Evolutionary conservation across 2,797 vertebrate genomes (phyloP), one percentile per base, ranked within the genome.

Genomic region (Takifugu rubripes): DNA sequence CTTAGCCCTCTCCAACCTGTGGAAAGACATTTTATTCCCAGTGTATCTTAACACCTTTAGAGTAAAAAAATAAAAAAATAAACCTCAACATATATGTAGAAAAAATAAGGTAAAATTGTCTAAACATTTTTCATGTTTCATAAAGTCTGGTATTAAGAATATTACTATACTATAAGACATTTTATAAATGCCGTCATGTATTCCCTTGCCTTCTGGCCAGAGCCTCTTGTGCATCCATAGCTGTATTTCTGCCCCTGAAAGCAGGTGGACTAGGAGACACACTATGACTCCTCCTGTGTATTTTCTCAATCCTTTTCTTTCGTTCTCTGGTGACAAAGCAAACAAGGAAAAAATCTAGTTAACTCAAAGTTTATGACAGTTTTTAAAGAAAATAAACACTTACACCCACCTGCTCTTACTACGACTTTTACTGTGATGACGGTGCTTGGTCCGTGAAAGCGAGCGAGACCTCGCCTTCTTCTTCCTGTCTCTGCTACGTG

Each of bases 171-270:
- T 44, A 16, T 14, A 14, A 15, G 5, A 44, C 6, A n/a, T 24
- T 46, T 14, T 44, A 24, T 54, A 43, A 57, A 66, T 25, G 42
- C 16, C 51, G 47, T 62, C 2, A 46, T 53, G 27, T 26, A 47
- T 51, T 61, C 43, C 31, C 72, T 72, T 83, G 96, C 96, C 96
- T 96, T 84, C 96, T 92, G 75, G 96, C 96, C 75, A 99, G 79
- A 8, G 97, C 96, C 72, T 99, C 97, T 76, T 99, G 97, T 42
- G 97, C 97, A 77, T 99, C 97, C 97, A 99, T 99, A 10, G 97
- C 97, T 65, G 96, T 94, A 77, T 99, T 98, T 70, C 97, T 90
- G 29, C 96, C 96, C 40, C 97, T 90, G 81, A 99, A 98, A 16
- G 91, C 88, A 17, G 93, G 92, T 0, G 95, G 94, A 82, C 92